These are phyloP conservation scores for Meles meles DNA, from an alignment of 2,113 vertebrate genomes.

Conservation along the genomic window DNA sequence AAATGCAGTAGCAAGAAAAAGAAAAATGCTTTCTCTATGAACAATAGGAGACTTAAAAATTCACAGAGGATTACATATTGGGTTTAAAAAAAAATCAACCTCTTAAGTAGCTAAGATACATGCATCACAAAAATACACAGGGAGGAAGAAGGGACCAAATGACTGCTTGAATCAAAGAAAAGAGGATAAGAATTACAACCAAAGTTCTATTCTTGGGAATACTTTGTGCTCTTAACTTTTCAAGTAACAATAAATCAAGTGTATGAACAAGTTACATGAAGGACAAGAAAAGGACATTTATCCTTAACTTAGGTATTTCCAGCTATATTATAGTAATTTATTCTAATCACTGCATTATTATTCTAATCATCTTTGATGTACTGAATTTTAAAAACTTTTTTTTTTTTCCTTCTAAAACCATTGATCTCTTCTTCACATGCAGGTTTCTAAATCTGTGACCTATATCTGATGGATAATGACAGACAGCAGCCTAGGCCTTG, in stretches of 20 bases:
- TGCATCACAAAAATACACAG: neutral
- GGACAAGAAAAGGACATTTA: neutral
- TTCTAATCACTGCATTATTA: neutral
- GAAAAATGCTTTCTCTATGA: neutral
- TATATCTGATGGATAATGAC: neutral
- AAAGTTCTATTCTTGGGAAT: neutral
- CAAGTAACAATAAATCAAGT: neutral
- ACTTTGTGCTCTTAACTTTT: neutral
- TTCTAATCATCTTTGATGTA: neutral
- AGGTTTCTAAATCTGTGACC: neutral
- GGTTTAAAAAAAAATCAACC: neutral
- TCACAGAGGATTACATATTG: neutral
- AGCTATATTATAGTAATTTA: neutral
- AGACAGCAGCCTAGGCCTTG: neutral
- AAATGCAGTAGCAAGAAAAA: neutral
- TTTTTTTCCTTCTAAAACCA: neutral
- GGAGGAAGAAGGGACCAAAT: neutral
- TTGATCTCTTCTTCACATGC: neutral
- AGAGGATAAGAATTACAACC: neutral
- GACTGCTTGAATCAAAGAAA: neutral
- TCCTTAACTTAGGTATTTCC: neutral
- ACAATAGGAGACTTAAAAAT: neutral
- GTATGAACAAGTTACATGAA: neutral
- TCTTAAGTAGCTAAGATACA: neutral
- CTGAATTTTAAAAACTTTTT: neutral